Conservation (phyloP, 2,797 vertebrate genomes). For the Clamator glandarius region DNA sequence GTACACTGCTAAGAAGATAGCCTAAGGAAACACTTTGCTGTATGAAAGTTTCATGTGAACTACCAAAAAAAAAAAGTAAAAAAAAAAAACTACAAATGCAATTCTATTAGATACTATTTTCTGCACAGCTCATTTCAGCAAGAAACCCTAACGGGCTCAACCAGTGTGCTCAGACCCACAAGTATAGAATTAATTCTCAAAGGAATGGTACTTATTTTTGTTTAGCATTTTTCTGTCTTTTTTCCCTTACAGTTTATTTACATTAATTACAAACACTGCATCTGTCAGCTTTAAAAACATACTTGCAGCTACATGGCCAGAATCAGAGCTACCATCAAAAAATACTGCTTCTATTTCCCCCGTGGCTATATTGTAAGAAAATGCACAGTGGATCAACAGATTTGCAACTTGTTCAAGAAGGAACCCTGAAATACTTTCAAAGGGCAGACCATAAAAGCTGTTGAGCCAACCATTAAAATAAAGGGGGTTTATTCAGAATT, state of each 20-base stretch:
- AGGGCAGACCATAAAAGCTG: not conserved
- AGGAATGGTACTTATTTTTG: not conserved
- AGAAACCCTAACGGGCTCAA: not conserved
- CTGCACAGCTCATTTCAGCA: not conserved
- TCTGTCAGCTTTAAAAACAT: not conserved
- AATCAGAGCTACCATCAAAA: not conserved
- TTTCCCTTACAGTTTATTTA: not conserved
- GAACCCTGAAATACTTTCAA: not conserved
- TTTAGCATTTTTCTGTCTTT: not conserved
- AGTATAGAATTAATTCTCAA: not conserved
- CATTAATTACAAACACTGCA: not conserved
- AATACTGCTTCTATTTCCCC: rapidly evolving
- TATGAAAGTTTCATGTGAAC: not conserved
- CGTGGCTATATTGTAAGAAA: not conserved
- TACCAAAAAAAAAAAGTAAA: not conserved
- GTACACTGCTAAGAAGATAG: not conserved
- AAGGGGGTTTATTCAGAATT: slow-evolving; percentile 17
- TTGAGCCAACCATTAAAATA: not conserved
- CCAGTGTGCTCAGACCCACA: not conserved
- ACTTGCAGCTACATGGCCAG: not conserved
- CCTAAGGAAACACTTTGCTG: not conserved
- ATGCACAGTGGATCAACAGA: not conserved
- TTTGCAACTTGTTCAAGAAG: not conserved
- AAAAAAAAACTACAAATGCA: not conserved
- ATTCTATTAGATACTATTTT: not conserved